phyloP scores from a whole-genome alignment of 2,113 vertebrate genomes.

The Chlorocebus sabaeus region DNA sequence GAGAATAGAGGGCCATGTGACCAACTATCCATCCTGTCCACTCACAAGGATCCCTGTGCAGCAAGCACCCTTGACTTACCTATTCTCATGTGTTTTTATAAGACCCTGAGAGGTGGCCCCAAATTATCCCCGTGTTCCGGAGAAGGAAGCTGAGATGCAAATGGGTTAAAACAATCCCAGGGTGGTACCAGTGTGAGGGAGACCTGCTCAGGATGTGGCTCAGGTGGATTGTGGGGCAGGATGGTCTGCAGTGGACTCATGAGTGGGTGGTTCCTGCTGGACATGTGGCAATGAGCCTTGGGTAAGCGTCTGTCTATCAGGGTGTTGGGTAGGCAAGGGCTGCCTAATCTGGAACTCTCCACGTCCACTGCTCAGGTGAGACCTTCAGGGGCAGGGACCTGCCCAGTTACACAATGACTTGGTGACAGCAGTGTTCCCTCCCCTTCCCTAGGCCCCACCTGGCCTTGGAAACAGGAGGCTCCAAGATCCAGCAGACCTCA shows the following conservation, averaged over 20 bases:
- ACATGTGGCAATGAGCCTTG: background rate
- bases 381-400: background rate
- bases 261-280: no score
- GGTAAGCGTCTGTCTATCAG: background rate
- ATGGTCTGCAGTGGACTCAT: background rate
- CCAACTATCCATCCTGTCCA: background rate
- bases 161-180: background rate
- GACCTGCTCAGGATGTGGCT: background rate
- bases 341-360: background rate
- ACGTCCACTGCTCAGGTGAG: background rate
- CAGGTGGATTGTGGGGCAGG: accelerated
- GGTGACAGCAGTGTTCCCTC: background rate
- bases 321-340: background rate
- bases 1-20: background rate
- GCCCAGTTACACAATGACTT: background rate
- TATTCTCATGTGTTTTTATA: background rate
- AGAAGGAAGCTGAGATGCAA: background rate
- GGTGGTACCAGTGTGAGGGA: background rate
- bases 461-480: background rate
- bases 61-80: background rate
- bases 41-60: background rate
- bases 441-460: background rate
- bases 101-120: background rate
- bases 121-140: background rate
- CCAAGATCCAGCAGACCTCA: background rate